Evolutionary conservation across 1,140 invertebrate genomes (phyloP).

Genomic region (Arion vulgaris): DNA sequence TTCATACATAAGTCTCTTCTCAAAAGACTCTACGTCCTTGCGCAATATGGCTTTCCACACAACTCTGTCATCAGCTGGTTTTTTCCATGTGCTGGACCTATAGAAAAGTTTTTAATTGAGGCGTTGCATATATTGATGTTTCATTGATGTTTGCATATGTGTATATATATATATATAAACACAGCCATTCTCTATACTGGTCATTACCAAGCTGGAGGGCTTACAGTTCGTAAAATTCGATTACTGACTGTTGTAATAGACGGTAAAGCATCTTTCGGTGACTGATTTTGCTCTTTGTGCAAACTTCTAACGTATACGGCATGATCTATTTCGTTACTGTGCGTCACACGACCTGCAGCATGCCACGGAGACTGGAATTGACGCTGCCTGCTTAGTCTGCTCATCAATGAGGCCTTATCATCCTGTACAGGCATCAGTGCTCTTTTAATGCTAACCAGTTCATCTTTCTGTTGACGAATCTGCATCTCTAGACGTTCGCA

Average conservation of each 20-base stretch:
- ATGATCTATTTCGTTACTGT: not conserved
- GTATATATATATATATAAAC: too few species aligned
- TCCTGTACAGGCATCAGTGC: conserved; percentile 61
- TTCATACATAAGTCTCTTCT: too few species aligned
- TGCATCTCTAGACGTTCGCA: conserved; percentile 61
- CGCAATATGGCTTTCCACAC: too few species aligned
- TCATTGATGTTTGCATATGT: too few species aligned
- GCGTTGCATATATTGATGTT: too few species aligned
- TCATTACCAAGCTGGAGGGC: conserved; percentile 19
- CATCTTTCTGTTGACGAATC: conserved; percentile 52
- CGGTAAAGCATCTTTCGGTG: not conserved
- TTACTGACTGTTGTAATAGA: not conserved
- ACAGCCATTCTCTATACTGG: too few species aligned
- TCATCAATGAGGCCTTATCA: conserved; percentile 51
- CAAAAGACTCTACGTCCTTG: too few species aligned
- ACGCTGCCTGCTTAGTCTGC: conserved; percentile 42
- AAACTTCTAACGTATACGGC: conserved; percentile 24
- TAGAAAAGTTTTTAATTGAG: too few species aligned
- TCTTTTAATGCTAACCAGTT: conserved; percentile 54
- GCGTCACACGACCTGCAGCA: too few species aligned
- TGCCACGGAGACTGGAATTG: not conserved
- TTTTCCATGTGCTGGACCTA: too few species aligned
- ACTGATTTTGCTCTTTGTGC: not conserved
- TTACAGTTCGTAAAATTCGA: not conserved
- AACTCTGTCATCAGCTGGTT: too few species aligned